phyloP scores from a whole-genome alignment of 2,888 invertebrate species.

The Automeris io region DNA sequence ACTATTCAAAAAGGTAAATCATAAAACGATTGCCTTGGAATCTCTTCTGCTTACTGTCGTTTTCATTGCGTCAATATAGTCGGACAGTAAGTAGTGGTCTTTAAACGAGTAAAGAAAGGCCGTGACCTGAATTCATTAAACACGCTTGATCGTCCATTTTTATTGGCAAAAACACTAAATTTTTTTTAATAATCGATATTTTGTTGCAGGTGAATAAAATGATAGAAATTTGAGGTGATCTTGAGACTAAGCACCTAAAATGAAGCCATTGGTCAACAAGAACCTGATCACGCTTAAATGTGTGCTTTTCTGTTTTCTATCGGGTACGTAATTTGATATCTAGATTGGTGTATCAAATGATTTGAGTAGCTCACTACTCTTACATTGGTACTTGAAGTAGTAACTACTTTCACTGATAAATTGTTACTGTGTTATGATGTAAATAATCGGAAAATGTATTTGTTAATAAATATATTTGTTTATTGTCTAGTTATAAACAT shows the following conservation, averaged over 20 bases:
- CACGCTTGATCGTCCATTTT: slow-evolving; percentile 17
- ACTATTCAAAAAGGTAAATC: too few species aligned
- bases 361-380: not conserved
- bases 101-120: slow-evolving; percentile 51
- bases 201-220: slow-evolving; percentile 2
- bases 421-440: too few species aligned
- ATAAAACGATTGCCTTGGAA: too few species aligned
- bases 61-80: slow-evolving; percentile 3
- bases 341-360: slow-evolving; percentile 4
- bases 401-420: not conserved
- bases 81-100: slow-evolving; percentile 8
- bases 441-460: too few species aligned
- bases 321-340: slow-evolving; percentile 73
- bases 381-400: too few species aligned
- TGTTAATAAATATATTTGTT: too few species aligned
- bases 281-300: slow-evolving; percentile 87
- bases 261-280: slow-evolving; percentile 76
- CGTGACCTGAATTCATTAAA: slow-evolving; percentile 48
- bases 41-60: slow-evolving; percentile 6
- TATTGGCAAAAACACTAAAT: slow-evolving; percentile 9
- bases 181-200: slow-evolving; percentile 47
- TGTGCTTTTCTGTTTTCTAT: slow-evolving; percentile 88
- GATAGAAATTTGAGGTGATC: slow-evolving; percentile 2
- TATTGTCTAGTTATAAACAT: too few species aligned
- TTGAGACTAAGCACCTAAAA: slow-evolving; percentile 27